Conservation (phyloP, 1,140 invertebrate genomes). For the Coelopa frigida region DNA sequence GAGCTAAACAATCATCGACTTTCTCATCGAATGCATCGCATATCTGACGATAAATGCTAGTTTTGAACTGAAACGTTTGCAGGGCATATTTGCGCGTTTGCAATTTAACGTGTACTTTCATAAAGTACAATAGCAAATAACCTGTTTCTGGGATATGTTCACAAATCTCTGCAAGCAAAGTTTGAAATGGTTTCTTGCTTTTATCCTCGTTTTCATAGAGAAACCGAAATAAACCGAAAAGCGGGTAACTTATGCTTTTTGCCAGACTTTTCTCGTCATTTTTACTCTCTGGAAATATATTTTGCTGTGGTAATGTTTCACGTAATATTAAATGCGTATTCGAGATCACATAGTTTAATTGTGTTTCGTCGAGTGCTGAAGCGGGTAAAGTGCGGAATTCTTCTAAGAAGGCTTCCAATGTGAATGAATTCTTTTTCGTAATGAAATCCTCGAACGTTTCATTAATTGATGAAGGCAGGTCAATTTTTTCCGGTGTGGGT, state of each 20-base stretch:
- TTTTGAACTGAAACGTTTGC: constrained; percentile 68
- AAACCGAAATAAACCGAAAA: constrained; percentile 75
- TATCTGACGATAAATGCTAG: constrained; percentile 76
- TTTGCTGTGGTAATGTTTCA: constrained; percentile 35
- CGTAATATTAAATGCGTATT: constrained; percentile 38
- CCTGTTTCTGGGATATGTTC: constrained; percentile 62
- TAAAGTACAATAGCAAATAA: constrained; percentile 79
- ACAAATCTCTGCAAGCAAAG: constrained; percentile 64
- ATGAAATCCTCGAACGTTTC: constrained; percentile 41
- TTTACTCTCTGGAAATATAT: constrained; percentile 46
- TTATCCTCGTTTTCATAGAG: constrained; percentile 67
- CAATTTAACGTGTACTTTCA: constrained; percentile 65
- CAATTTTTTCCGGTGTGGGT: constrained; percentile 42
- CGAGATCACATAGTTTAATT: constrained; percentile 40
- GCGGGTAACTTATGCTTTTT: constrained; percentile 67
- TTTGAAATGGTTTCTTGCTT: constrained; percentile 62
- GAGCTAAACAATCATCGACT: constrained; percentile 44
- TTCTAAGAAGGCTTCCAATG: constrained; percentile 39
- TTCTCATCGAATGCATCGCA: constrained; percentile 75
- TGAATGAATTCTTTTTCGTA: constrained; percentile 34
- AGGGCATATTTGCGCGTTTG: constrained; percentile 41
- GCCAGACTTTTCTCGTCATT: constrained; percentile 52
- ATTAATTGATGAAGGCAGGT: constrained; percentile 32
- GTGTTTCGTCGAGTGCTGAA: constrained; percentile 33
- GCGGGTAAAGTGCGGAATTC: constrained; percentile 36